Percentiles rank a stretch among this genome's conserved stretches.
phyloP scores from a whole-genome alignment of 2,797 vertebrate species.

The Xyrichtys novacula region DNA sequence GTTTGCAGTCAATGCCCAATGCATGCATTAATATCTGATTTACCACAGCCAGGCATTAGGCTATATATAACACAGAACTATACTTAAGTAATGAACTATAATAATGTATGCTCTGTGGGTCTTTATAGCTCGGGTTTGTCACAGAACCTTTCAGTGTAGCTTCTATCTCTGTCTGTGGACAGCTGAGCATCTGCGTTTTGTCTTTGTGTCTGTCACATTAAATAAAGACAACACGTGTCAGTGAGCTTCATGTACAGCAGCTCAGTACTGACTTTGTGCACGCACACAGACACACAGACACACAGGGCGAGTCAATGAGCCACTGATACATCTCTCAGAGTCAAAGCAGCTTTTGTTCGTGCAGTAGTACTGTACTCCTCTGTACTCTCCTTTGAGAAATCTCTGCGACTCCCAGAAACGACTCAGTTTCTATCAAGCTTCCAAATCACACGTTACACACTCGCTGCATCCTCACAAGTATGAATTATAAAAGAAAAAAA shows the following conservation, averaged over 20 bases:
- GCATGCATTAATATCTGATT: not conserved
- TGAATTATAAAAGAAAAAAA: constrained; percentile 2
- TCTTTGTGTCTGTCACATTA: constrained; percentile 37
- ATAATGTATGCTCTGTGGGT: constrained; percentile 19
- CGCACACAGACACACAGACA: constrained; percentile 28
- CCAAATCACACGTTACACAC: constrained; percentile 8
- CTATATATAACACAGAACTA: constrained; percentile 1
- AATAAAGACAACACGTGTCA: constrained; percentile 52
- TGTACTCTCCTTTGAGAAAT: constrained; percentile 17
- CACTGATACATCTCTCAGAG: constrained; percentile 36
- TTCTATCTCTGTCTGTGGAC: constrained; percentile 18
- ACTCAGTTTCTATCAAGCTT: constrained; percentile 27
- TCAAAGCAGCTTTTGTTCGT: constrained; percentile 71
- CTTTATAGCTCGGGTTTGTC: constrained; percentile 8
- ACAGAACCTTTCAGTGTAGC: constrained; percentile 4
- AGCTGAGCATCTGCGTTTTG: constrained; percentile 44
- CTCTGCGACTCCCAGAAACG: constrained; percentile 26
- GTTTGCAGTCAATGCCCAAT: not conserved
- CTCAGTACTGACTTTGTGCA: constrained; percentile 31
- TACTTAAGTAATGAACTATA: constrained; percentile 36
- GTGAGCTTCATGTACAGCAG: constrained; percentile 37
- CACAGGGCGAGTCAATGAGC: constrained; percentile 53
- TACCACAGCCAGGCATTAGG: not conserved
- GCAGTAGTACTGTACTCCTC: constrained; percentile 53
- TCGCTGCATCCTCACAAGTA: constrained; percentile 6